Base-by-base conservation (phyloP, 2,113 vertebrate genomes). In the Psittacara wagleri region DNA sequence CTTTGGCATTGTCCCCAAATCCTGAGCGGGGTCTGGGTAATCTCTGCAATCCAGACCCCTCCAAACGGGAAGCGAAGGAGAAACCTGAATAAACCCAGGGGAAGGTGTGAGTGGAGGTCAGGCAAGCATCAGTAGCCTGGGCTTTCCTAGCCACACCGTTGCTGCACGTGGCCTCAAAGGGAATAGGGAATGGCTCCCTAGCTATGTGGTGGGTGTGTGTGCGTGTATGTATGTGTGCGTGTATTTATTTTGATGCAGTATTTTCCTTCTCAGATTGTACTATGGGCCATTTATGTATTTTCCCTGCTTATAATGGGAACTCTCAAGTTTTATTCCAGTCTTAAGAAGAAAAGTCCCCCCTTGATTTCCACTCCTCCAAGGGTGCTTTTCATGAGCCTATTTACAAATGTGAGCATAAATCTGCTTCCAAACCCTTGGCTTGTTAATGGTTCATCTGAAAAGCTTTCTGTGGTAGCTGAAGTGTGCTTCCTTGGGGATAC, bases 331-430 rank as follows among this genome's bases (percentile, higher is more conserved):
- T 92, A 13, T 97, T 97, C 48, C 63, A 83, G 82, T 84, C 88
- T 95, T 96, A 93, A 89, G 25, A 61, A n/a, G 22, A 72, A 96
- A 96, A 97, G 88, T 78, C 48, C 44, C 37, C 33, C 41, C 91
- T 93, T 83, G 95, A 95, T 94, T 54, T 27, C 25, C 25, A 15
- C 20, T 4, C 28, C 41, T 4, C 10, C 6, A 48, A 77, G 73
- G 43, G 31, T 88, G 6, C 72, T 97, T 97, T 96, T 88, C 90
- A 82, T 84, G 86, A 44, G 43, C 82, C 92, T 95, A 37, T 96
- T 97, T 95, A 93, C 84, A 95, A 97, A 94, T 29, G 28, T 83
- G 88, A 86, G 49, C 82, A 93, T 83, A 94, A 95, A 95, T 83
- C 89, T 75, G 48, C 90, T 96, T 97, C 90, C 63, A 74, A 28